Evolutionary conservation across 2,888 invertebrate genomes (phyloP).

Genomic region (Parascotia fuliginaria): DNA sequence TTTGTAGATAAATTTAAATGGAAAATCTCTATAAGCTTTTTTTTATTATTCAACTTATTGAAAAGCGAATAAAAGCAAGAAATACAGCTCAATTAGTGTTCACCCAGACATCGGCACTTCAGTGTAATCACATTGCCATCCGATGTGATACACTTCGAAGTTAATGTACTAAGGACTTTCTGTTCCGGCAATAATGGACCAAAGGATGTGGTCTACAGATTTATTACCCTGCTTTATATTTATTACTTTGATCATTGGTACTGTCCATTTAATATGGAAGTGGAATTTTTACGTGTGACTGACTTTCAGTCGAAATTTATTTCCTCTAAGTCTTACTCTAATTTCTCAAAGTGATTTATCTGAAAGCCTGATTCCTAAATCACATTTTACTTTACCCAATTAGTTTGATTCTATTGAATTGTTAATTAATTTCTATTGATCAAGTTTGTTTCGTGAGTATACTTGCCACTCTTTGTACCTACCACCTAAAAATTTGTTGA

Average conservation of each 20-base stretch:
- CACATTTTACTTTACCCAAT: no score
- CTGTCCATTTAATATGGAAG: conserved; percentile 41
- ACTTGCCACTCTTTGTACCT: no score
- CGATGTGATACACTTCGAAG: conserved; percentile 38
- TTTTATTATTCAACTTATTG: no score
- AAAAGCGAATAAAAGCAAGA: no score
- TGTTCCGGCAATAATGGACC: conserved; percentile 41
- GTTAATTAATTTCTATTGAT: no score
- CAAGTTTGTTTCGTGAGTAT: no score
- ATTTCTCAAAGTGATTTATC: not conserved
- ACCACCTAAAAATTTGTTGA: no score
- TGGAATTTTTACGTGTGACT: conserved; percentile 37
- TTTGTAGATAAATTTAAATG: no score
- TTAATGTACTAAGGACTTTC: conserved; percentile 44
- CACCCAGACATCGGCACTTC: conserved; percentile 9
- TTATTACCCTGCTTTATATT: conserved; percentile 46
- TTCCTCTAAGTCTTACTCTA: conserved; percentile 16
- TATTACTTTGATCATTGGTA: conserved; percentile 45
- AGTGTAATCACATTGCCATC: conserved; percentile 27
- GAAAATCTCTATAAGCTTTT: no score
- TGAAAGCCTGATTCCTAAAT: not conserved
- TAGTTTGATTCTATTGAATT: no score
- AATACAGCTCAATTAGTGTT: conserved; percentile 3
- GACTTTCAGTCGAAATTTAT: conserved; percentile 27
- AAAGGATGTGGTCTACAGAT: conserved; percentile 42